Percentiles rank a stretch among this genome's conserved stretches.
Conservation (phyloP, 2,113 vertebrate genomes). For the Dicentrarchus labrax region DNA sequence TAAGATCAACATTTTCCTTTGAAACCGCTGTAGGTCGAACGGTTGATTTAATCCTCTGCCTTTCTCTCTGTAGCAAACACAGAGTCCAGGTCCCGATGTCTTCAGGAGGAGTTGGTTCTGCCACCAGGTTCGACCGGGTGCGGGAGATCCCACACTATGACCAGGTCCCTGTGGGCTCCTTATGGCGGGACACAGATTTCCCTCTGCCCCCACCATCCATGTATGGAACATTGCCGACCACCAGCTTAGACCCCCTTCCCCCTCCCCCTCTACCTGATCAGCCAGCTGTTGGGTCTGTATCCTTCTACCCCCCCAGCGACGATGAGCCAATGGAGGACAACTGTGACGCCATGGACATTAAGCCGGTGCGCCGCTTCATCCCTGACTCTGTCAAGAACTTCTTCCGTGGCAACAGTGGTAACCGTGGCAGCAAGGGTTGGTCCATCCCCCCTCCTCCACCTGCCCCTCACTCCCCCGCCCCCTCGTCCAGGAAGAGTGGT, state of each 20-base stretch:
- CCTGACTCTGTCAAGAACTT: slow-evolving; percentile 96
- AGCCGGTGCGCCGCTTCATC: slow-evolving; percentile 91
- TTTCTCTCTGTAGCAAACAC: slow-evolving; percentile 30
- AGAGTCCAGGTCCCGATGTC: slow-evolving; percentile 68
- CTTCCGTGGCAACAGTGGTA: slow-evolving; percentile 85
- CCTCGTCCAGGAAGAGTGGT: slow-evolving; percentile 64
- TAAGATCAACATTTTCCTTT: background rate
- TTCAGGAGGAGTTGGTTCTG: slow-evolving; percentile 57
- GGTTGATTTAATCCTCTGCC: background rate
- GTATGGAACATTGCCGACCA: slow-evolving; percentile 64
- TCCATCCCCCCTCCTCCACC: slow-evolving; percentile 63
- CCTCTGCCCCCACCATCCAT: slow-evolving; percentile 54
- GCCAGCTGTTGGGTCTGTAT: slow-evolving; percentile 86
- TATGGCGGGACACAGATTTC: slow-evolving; percentile 53
- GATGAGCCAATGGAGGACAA: slow-evolving; percentile 65
- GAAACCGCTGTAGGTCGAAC: background rate
- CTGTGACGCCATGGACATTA: slow-evolving; percentile 85
- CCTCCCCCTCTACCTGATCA: slow-evolving; percentile 89
- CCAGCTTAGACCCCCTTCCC: slow-evolving; percentile 84
- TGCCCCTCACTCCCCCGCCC: slow-evolving; percentile 23
- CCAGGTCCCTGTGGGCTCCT: slow-evolving; percentile 80
- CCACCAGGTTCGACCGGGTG: slow-evolving; percentile 74
- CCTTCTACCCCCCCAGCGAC: slow-evolving; percentile 75
- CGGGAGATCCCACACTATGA: slow-evolving; percentile 80
- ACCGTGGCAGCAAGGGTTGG: slow-evolving; percentile 66